phyloP scores from a whole-genome alignment of 1,140 invertebrate genomes.

The Elymnias hypermnestra region DNA sequence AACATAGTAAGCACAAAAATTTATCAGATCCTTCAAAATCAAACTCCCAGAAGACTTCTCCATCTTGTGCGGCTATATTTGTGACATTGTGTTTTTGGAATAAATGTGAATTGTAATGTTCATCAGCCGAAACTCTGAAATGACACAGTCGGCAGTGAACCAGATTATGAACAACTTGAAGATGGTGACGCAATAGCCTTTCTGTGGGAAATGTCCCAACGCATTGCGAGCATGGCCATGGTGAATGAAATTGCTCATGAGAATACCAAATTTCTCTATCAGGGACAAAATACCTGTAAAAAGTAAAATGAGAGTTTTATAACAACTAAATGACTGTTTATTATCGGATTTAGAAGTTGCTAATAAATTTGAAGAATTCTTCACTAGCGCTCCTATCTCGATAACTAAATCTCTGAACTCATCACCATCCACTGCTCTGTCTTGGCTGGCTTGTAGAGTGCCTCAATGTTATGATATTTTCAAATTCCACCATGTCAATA shows the following conservation, averaged over 20 bases:
- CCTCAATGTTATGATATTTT: too few relatives aligned
- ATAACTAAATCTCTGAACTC: too few relatives aligned
- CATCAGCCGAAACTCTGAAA: conserved; percentile 54
- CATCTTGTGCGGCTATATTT: conserved; percentile 41
- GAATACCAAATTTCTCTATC: conserved; percentile 50
- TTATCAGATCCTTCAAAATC: conserved; percentile 41
- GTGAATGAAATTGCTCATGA: conserved; percentile 57
- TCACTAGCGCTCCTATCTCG: too few relatives aligned
- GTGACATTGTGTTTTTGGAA: conserved; percentile 64
- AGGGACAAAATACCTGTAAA: conserved; percentile 63
- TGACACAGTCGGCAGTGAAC: conserved; percentile 69
- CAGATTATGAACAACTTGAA: conserved; percentile 51
- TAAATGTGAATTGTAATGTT: conserved; percentile 55
- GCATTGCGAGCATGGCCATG: conserved; percentile 69
- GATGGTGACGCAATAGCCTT: conserved; percentile 40
- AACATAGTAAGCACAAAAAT: conserved; percentile 58
- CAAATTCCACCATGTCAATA: too few relatives aligned
- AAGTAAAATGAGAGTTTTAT: neutral
- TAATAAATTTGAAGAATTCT: too few relatives aligned
- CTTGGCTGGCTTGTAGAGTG: too few relatives aligned
- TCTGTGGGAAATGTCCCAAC: conserved; percentile 52
- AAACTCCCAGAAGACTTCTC: conserved; percentile 50
- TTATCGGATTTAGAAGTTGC: too few relatives aligned
- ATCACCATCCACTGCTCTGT: too few relatives aligned
- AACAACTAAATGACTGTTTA: neutral